A percentile compares a stretch with the other conserved stretches of the same genome.
These are phyloP conservation scores for Seriola aureovittata DNA, from an alignment of 2,113 vertebrate genomes.

Conservation along the genomic window DNA sequence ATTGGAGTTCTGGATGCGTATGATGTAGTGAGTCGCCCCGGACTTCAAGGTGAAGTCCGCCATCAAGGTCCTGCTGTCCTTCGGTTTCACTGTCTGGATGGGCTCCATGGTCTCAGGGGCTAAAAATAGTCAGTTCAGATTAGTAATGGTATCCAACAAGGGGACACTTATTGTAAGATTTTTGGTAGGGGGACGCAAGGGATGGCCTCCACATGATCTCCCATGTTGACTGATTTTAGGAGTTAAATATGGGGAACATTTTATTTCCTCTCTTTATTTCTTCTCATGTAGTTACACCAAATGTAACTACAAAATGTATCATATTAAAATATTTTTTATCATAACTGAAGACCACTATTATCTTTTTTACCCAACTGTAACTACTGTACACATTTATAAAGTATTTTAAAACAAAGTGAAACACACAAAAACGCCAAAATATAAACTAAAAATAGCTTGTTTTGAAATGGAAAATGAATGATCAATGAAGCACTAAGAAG, in stretches of 20 bases:
- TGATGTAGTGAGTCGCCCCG: slow-evolving; percentile 87
- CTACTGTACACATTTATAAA: no score
- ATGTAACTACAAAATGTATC: no score
- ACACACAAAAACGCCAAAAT: neutral
- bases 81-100: slow-evolving; percentile 88
- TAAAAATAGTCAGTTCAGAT: slow-evolving; percentile 60
- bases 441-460: neutral
- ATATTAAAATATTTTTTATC: neutral
- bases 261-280: no score
- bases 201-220: no score
- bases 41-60: slow-evolving; percentile 85
- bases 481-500: neutral
- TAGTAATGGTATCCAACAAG: neutral
- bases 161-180: neutral
- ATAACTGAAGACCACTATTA: neutral
- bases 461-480: neutral
- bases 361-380: neutral
- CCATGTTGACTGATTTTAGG: neutral
- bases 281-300: no score
- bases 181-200: no score
- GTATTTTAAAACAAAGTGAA: neutral
- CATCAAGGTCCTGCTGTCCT: slow-evolving; percentile 90
- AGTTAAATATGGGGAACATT: neutral
- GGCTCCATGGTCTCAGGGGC: slow-evolving; percentile 85
- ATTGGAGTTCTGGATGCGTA: slow-evolving; percentile 80